Base-by-base conservation (phyloP, 2,888 invertebrate species). In the Dynastes grantii region DNA sequence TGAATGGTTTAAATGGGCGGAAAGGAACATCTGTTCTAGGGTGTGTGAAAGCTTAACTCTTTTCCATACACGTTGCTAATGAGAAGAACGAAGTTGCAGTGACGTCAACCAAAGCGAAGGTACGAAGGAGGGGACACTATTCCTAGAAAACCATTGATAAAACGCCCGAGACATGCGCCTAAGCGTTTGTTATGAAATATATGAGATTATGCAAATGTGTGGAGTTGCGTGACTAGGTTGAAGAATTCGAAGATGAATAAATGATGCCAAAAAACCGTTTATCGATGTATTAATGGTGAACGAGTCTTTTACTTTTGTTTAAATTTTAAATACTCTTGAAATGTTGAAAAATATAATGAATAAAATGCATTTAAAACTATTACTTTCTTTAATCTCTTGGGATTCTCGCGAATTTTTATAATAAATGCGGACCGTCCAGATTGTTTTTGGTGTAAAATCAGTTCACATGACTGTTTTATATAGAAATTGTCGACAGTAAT, bases 101-200 rank as follows among this genome's bases (percentile, higher is more conserved):
- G 8, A n/a, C 22, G 55, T 22, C 22, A 16, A 9, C 8, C 32
- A 37, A 37, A 37, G n/a, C 32, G 5, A 16, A 55, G 55, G 29
- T 32, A 32, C 32, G 63, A 22, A 63, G 37, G 13, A 29, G 63
- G 11, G 32, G 32, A 29, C 11, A 5, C 13, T 11, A 58, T 16
- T 58, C 16, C 55, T 58, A 63, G 63, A 63, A 63, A 63, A 29
- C 32, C 63, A 63, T 63, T 63, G 63, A 63, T 63, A 63, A 63
- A 63, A 32, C n/a, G 11, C 13, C 32, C 22, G 55, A n/a, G 32
- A 63, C 32, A 27, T 32, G 32, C 27, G 63, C 27, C n/a, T 16
- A n/a, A 6, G 63, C 32, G 32, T 63, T 29, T 63, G 11, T 9
- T 63, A 32, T 63, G 8, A 63, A 32, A 27, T 63, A 67, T 49